These are phyloP conservation scores for Neocrepidodera transversa DNA, from an alignment of 2,888 invertebrate species.

Conservation along the genomic window DNA sequence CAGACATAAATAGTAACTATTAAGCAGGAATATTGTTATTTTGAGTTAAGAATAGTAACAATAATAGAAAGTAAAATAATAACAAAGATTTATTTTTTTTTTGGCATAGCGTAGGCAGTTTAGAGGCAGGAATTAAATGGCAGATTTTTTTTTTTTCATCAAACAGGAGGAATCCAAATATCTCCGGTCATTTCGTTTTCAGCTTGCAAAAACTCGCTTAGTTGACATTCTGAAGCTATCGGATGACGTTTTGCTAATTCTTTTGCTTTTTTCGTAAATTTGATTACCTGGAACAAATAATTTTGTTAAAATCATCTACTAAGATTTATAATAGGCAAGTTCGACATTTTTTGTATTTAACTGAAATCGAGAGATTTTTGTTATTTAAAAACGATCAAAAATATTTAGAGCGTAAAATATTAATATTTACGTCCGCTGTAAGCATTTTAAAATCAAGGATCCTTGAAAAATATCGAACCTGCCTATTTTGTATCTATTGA, in stretches of 20 bases:
- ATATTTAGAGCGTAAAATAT: no score
- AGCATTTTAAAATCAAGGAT: neutral
- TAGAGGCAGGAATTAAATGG: slow-evolving; percentile 4
- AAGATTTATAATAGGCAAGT: neutral
- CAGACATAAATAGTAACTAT: no score
- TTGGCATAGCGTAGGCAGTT: slow-evolving; percentile 29
- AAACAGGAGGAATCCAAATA: slow-evolving; percentile 65
- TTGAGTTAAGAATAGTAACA: no score
- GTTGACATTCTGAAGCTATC: slow-evolving; percentile 62
- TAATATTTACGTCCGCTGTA: no score
- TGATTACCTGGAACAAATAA: slow-evolving; percentile 54
- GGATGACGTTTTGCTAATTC: slow-evolving; percentile 62
- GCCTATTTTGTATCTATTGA: no score
- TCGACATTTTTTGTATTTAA: no score
- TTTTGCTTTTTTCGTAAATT: slow-evolving; percentile 61
- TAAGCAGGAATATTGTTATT: no score
- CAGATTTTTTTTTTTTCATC: slow-evolving; percentile 38
- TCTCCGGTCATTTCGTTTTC: slow-evolving; percentile 61
- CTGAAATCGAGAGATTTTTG: no score
- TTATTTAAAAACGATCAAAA: no score
- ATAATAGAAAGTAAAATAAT: no score
- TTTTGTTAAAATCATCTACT: no score
- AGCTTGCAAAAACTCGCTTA: slow-evolving; percentile 61
- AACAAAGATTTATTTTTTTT: neutral
- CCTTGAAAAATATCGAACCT: no score